Evolutionary conservation across 64 coral and sea anemone species (phyloP).

Genomic region (Stichodactyla mertensii): DNA sequence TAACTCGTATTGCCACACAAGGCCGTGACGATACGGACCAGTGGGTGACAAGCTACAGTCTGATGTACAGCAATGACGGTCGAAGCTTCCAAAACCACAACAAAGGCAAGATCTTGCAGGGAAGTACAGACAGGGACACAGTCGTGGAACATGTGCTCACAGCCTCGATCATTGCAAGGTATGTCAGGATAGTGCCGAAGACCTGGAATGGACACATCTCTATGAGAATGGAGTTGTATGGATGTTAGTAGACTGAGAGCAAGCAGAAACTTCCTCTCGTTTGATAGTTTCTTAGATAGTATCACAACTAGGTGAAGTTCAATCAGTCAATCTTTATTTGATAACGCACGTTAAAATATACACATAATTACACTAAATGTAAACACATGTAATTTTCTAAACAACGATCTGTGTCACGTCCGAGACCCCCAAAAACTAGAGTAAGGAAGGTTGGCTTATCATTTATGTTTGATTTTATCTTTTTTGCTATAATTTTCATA

Average conservation of each 20-base stretch:
- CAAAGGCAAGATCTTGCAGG: constrained; percentile 6
- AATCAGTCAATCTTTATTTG: no score
- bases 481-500: no score
- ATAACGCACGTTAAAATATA: no score
- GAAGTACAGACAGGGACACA: not conserved
- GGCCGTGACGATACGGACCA: not conserved
- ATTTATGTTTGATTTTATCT: no score
- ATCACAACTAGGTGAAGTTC: no score
- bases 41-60: constrained; percentile 1
- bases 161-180: not conserved
- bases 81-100: not conserved
- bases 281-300: no score
- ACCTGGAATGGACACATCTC: not conserved
- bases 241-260: not conserved
- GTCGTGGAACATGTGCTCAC: not conserved
- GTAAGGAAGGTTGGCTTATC: no score
- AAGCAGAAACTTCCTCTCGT: no score
- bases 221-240: not conserved
- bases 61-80: not conserved
- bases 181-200: not conserved
- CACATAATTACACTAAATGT: no score
- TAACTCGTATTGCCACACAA: not conserved
- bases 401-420: no score
- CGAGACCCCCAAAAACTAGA: no score
- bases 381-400: no score